Base-by-base conservation (phyloP, 92 coral and sea anemone genomes). In the Zoanthus sociatus region DNA sequence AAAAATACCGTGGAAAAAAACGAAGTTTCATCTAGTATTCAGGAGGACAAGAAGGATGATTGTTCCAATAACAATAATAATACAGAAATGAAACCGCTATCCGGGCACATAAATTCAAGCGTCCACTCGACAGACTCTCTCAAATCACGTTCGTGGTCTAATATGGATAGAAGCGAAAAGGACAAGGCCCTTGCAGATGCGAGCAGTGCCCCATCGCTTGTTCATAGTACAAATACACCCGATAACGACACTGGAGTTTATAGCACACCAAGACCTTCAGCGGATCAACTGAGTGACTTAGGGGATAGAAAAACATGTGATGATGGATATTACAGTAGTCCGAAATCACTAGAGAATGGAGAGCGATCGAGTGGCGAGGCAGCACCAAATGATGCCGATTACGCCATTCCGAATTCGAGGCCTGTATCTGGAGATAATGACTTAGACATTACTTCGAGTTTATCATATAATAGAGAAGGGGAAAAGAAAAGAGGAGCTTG, bases 111-210 rank as follows among this genome's bases (percentile, higher is more conserved):
- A 14, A 81, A 81, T 45, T 88, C 91, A 37, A 78, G 86, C 69
- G 78, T 88, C 53, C 82, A 84, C 31, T 72, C 83, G 3, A 77
- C 86, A 42, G 94, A 79, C 42, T 71, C 56, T 15, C 78, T 81
- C 16, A 81, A 81, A 37, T 81, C 85, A 15, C 75, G 64, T 32
- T 81, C 85, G 0, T 81, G 75, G 85, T 81, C 85, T 21, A 81
- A 66, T 47, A 81, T 81, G 85, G 85, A 66, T 45, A 17, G 85
- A 47, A 66, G 85, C 21, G 84, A 79, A 18, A 44, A 64, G n/a
- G 18, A 45, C 12, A 37, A 79, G 10, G 6, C 60, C 21, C 55
- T 20, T 45, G 85, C 9, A 63, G 85, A 81, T 12, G 85, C 75
- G 26, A 81, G 47, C 16, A 81, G 85, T 54, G 85, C 85, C 20